These are phyloP conservation scores for Proisotoma minuta DNA, from an alignment of 2,888 invertebrate genomes.

Conservation along the genomic window DNA sequence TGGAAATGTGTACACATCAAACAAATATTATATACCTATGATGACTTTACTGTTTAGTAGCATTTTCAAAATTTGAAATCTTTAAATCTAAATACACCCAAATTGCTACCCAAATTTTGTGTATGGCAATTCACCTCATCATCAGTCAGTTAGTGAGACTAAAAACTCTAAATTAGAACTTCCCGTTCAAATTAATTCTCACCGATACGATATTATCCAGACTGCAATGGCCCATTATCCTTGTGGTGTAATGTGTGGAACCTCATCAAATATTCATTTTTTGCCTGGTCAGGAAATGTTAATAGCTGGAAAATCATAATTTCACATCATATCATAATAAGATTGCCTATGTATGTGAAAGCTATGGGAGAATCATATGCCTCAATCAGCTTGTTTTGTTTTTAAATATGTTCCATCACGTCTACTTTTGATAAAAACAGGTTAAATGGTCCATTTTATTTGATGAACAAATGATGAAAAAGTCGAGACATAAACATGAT, in stretches of 20 bases:
- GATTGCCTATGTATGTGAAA: conserved; percentile 34
- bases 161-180: conserved; percentile 3
- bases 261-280: conserved; percentile 6
- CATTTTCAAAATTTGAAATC: too few relatives aligned
- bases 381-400: background rate
- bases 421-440: background rate
- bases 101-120: too few relatives aligned
- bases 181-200: conserved; percentile 5
- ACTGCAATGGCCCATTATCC: background rate
- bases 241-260: too few relatives aligned
- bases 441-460: conserved; percentile 7
- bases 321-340: conserved; percentile 26
- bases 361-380: conserved; percentile 11
- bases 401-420: background rate
- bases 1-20: conserved; percentile 26
- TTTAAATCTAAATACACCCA: too few relatives aligned
- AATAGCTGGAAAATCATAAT: conserved; percentile 33
- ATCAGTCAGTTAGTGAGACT: too few relatives aligned
- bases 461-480: conserved; percentile 21
- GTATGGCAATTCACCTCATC: too few relatives aligned
- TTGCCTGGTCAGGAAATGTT: conserved; percentile 30
- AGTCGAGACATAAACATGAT: too few relatives aligned
- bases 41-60: background rate
- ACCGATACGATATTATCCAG: background rate
- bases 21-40: too few relatives aligned